Conservation (phyloP, 2,888 invertebrate species). For the Drosophila maculinotata region DNA sequence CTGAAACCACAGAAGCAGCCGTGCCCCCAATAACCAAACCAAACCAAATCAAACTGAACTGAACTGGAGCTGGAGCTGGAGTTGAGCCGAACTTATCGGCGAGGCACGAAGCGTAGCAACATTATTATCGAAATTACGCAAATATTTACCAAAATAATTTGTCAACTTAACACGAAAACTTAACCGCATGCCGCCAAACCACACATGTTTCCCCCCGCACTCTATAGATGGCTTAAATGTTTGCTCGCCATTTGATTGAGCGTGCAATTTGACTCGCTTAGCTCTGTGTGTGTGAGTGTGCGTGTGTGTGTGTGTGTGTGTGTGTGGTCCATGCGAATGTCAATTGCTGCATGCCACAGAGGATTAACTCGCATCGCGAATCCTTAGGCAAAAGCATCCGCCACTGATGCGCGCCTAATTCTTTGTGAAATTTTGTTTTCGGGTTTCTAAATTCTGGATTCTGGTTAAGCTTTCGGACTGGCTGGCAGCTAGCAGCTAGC, state of each 20-base stretch:
- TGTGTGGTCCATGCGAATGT: conserved; percentile 1
- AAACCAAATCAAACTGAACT: conserved; percentile 29
- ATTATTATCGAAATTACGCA: conserved; percentile 75
- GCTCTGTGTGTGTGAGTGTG: not conserved
- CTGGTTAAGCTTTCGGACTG: conserved; percentile 32
- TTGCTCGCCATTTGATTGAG: conserved; percentile 51
- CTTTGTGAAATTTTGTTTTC: conserved; percentile 68
- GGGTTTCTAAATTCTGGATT: no score
- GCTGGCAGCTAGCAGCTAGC: conserved; percentile 19
- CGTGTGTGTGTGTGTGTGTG: conserved; percentile 5
- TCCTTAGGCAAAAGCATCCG: conserved; percentile 1
- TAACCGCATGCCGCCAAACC: conserved; percentile 43
- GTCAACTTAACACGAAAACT: conserved; percentile 75
- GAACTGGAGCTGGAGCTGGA: not conserved
- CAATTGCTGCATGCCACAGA: conserved; percentile 26
- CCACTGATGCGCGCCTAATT: conserved; percentile 66
- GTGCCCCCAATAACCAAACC: no score
- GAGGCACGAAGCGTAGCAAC: conserved; percentile 34
- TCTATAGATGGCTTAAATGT: conserved; percentile 20
- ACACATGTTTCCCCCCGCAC: conserved; percentile 16
- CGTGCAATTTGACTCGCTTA: conserved; percentile 43
- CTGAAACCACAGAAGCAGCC: conserved; percentile 63
- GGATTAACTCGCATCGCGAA: not conserved
- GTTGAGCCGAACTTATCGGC: conserved; percentile 26
- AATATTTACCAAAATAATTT: conserved; percentile 81